Conservation (phyloP, 2,888 invertebrate species). For the Eudemis profundana region DNA sequence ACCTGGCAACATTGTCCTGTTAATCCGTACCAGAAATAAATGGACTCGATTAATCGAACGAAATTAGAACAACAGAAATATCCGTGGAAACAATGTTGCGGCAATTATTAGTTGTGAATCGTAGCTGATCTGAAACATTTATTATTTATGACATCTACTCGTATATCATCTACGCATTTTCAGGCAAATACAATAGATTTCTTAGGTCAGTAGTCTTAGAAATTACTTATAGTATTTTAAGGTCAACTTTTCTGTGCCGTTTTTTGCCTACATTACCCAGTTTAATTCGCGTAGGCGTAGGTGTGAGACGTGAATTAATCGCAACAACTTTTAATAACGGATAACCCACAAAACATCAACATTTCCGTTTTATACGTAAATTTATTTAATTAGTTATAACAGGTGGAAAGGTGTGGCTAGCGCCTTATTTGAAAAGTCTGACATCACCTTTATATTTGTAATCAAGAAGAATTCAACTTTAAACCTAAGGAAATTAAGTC, state of each 20-base stretch:
- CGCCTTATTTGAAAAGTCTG: constrained; percentile 40
- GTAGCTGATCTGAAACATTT: too few relatives aligned
- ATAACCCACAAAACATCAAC: constrained; percentile 37
- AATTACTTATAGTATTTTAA: not conserved
- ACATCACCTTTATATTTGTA: constrained; percentile 31
- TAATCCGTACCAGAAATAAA: too few relatives aligned
- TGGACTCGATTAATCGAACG: not conserved
- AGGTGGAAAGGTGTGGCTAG: constrained; percentile 54
- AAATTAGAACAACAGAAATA: not conserved
- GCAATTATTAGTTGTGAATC: too few relatives aligned
- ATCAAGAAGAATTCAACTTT: constrained; percentile 38
- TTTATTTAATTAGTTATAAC: constrained; percentile 47
- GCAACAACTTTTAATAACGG: constrained; percentile 39
- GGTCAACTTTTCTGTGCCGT: not conserved
- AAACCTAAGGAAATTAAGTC: not conserved
- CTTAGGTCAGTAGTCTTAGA: not conserved
- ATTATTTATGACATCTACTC: too few relatives aligned
- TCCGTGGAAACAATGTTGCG: not conserved
- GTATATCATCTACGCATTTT: too few relatives aligned
- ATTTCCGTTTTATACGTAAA: constrained; percentile 37
- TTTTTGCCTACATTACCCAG: constrained; percentile 18
- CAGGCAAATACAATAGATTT: not conserved
- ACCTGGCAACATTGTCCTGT: not conserved
- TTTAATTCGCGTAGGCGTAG: constrained; percentile 10
- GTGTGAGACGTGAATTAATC: constrained; percentile 24